Conservation (phyloP, 2,888 invertebrate species). For the Aphelenchoides bicaudatus region DNA sequence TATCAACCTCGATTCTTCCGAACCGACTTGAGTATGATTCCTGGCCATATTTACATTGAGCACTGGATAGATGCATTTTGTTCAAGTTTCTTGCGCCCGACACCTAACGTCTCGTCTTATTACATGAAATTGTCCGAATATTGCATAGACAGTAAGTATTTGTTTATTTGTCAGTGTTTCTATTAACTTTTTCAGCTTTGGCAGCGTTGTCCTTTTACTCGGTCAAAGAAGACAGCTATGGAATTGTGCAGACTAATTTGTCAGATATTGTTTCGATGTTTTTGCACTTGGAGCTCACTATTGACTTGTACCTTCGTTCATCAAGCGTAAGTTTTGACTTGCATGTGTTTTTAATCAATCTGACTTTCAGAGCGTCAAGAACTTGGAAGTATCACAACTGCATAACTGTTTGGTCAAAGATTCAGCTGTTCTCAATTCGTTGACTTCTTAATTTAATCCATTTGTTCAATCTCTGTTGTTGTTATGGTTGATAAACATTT, state of each 20-base stretch:
- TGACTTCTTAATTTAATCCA: no score
- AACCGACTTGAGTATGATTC: conserved; percentile 1
- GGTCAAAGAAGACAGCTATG: conserved; percentile 4
- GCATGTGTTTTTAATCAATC: no score
- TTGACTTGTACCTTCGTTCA: conserved; percentile 9
- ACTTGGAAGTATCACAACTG: no score
- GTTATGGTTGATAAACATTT: no score
- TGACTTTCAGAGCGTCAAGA: no score
- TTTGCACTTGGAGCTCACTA: conserved; percentile 6
- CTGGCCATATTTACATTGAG: neutral
- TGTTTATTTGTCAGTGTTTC: neutral
- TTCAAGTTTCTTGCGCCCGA: neutral
- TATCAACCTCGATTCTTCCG: neutral
- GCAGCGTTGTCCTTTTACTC: neutral
- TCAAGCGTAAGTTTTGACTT: neutral
- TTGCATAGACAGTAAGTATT: neutral
- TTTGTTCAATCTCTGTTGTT: no score
- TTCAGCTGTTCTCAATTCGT: no score
- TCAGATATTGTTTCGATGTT: neutral
- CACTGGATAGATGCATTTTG: neutral
- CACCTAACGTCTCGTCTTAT: conserved; percentile 6
- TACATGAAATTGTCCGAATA: conserved; percentile 8
- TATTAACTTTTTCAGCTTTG: neutral
- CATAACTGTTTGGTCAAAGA: no score
- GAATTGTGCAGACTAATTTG: neutral